These are phyloP conservation scores for Temnothorax ravouxi DNA, from an alignment of 2,888 invertebrate genomes.

Conservation along the genomic window DNA sequence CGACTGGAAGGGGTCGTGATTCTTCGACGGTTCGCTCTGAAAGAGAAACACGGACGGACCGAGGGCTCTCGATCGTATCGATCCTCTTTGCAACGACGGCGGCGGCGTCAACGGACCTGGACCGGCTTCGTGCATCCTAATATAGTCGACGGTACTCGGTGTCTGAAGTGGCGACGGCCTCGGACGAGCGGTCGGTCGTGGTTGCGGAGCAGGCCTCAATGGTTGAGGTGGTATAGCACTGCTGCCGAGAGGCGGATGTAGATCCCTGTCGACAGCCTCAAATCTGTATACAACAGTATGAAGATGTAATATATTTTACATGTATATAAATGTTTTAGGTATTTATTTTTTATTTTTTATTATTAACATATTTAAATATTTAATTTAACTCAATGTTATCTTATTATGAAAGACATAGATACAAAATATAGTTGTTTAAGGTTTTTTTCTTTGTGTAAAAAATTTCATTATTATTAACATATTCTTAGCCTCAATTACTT, in stretches of 20 bases:
- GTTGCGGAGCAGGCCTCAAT: constrained; percentile 88
- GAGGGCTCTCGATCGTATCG: constrained; percentile 61
- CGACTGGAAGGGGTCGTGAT: constrained; percentile 66
- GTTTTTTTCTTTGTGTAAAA: neutral
- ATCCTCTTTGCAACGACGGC: constrained; percentile 70
- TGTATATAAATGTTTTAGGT: neutral
- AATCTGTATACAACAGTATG: constrained; percentile 77
- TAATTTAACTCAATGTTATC: neutral
- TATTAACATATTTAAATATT: neutral
- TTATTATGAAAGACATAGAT: neutral
- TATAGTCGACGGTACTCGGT: constrained; percentile 79
- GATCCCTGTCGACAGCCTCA: constrained; percentile 84
- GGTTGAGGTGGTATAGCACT: constrained; percentile 89
- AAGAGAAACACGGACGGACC: constrained; percentile 77
- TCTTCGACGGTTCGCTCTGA: constrained; percentile 69
- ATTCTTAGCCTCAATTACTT: neutral
- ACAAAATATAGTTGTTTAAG: too few species aligned
- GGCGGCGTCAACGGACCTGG: constrained; percentile 83
- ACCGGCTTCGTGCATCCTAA: constrained; percentile 81
- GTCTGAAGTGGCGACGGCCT: constrained; percentile 83
- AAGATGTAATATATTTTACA: neutral
- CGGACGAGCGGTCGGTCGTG: constrained; percentile 81
- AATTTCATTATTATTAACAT: neutral
- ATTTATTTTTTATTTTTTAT: too few species aligned
- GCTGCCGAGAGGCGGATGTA: constrained; percentile 81